Conservation (phyloP, 2,888 invertebrate genomes). For the Patella pellucida region DNA sequence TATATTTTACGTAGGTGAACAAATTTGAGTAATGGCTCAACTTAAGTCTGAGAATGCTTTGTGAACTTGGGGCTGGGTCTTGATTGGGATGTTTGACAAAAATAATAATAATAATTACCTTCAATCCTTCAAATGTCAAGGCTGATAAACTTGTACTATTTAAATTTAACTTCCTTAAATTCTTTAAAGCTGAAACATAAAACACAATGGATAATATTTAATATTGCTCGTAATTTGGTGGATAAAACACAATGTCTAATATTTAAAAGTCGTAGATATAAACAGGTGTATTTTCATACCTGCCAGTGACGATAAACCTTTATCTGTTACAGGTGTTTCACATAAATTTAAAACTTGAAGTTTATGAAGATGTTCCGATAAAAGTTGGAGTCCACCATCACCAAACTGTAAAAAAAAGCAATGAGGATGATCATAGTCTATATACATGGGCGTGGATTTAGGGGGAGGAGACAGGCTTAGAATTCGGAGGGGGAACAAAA, state of each 20-base stretch:
- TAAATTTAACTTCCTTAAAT: conserved; percentile 81
- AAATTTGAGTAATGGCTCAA: no score
- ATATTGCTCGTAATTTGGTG: no score
- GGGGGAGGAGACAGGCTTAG: no score
- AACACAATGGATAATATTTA: neutral
- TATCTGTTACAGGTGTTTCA: conserved; percentile 86
- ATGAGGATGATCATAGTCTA: neutral
- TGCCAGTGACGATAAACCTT: conserved; percentile 81
- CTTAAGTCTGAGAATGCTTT: no score
- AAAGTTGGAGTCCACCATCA: conserved; percentile 82
- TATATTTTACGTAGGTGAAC: no score
- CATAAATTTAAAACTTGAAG: conserved; percentile 85
- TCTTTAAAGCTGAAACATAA: conserved; percentile 77
- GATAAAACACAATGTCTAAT: no score
- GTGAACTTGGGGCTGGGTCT: no score
- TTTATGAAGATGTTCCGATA: conserved; percentile 83
- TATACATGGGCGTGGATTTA: no score
- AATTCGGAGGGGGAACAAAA: no score
- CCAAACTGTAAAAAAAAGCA: conserved; percentile 77
- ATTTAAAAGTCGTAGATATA: neutral
- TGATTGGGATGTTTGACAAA: no score
- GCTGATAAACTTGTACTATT: conserved; percentile 85
- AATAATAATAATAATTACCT: conserved; percentile 66
- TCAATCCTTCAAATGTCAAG: conserved; percentile 81
- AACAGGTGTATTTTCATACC: conserved; percentile 73